Evolutionary conservation across 2,888 invertebrate genomes (phyloP).

Genomic region (Priocnemis perturbator): DNA sequence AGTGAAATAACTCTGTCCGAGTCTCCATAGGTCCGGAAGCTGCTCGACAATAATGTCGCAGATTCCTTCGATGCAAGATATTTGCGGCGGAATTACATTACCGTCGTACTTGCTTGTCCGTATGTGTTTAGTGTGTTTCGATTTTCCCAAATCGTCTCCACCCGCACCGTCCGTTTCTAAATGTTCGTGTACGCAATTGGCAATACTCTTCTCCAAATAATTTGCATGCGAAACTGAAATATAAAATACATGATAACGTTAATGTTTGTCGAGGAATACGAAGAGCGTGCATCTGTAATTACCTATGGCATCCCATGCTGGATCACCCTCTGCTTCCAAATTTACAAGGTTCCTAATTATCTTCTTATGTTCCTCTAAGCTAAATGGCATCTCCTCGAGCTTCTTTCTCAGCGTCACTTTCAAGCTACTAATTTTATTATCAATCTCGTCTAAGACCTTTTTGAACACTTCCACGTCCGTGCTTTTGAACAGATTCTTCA

Average conservation of each 20-base stretch:
- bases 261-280: neutral
- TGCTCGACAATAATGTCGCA: conserved; percentile 85
- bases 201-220: conserved; percentile 69
- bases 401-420: conserved; percentile 88
- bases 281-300: conserved; percentile 5
- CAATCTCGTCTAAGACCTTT: conserved; percentile 93
- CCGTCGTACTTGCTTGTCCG: conserved; percentile 66
- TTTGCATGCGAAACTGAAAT: conserved; percentile 68
- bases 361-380: conserved; percentile 96
- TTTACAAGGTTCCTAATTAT: conserved; percentile 90
- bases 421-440: conserved; percentile 88
- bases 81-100: conserved; percentile 80
- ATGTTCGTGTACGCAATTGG: conserved; percentile 64
- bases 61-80: conserved; percentile 87
- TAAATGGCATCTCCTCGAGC: conserved; percentile 92
- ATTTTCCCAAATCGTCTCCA: conserved; percentile 60
- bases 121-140: conserved; percentile 57
- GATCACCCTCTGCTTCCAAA: conserved; percentile 88
- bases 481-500: conserved; percentile 95
- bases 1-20: conserved; percentile 95
- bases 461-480: conserved; percentile 93
- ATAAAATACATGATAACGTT: conserved; percentile 9
- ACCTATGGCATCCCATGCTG: conserved; percentile 95
- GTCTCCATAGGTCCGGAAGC: conserved; percentile 95
- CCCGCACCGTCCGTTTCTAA: conserved; percentile 56